Percentiles rank a stretch among this genome's conserved stretches.
phyloP scores from a whole-genome alignment of 2,797 vertebrate species.

The Glossophaga mutica region DNA sequence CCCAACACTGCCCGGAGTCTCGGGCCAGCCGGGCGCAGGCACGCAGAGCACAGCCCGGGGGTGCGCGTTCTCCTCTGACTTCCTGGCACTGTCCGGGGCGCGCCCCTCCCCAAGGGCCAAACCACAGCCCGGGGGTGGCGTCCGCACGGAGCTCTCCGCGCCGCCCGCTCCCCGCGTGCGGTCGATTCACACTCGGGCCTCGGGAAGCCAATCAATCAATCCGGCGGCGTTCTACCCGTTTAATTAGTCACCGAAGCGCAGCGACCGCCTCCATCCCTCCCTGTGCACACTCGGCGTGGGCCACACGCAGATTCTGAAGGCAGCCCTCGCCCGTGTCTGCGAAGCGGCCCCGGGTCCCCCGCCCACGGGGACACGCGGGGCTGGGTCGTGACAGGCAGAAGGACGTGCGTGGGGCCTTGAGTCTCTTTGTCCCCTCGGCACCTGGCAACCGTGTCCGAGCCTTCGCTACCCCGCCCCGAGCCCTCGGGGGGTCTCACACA shows the following conservation, averaged over 20 bases:
- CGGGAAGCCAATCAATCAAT: background rate
- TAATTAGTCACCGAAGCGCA: background rate
- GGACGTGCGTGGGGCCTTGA: background rate
- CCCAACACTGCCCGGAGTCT: rapidly evolving
- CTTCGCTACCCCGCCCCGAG: rapidly evolving
- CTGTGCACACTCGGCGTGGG: background rate
- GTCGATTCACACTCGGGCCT: background rate
- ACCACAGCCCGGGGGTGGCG: background rate
- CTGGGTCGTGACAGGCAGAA: rapidly evolving
- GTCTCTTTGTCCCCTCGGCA: too few relatives aligned
- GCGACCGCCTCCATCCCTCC: background rate
- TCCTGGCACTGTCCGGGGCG: background rate
- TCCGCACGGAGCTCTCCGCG: rapidly evolving
- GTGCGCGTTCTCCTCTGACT: rapidly evolving
- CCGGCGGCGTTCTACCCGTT: background rate
- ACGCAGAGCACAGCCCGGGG: rapidly evolving
- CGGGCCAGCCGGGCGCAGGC: background rate
- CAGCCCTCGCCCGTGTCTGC: too few relatives aligned
- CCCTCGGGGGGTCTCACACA: rapidly evolving
- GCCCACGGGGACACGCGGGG: rapidly evolving
- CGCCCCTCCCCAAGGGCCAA: background rate
- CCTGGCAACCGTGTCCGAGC: rapidly evolving
- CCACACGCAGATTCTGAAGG: background rate
- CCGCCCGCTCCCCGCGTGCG: background rate
- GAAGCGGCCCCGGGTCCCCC: too few relatives aligned